phyloP scores from a whole-genome alignment of 2,888 invertebrate genomes.

The Lamellibrachia columna region DNA sequence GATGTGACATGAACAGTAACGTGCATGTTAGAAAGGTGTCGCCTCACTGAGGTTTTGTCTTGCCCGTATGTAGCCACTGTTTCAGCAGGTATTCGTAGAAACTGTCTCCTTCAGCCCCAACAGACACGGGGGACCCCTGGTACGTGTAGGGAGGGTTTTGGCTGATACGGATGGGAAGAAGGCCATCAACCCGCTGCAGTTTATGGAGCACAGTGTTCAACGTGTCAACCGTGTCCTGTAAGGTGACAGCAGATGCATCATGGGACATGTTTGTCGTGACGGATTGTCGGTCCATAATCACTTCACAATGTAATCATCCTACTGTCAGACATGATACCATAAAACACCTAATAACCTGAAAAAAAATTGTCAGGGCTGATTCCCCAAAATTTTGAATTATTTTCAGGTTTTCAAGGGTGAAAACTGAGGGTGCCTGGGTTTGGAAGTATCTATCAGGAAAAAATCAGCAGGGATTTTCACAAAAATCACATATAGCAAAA shows the following conservation, averaged over 20 bases:
- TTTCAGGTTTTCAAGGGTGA: too few relatives aligned
- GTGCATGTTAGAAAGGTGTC: not conserved
- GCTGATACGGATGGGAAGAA: constrained; percentile 97
- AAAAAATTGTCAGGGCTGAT: too few relatives aligned
- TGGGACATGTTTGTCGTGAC: not conserved
- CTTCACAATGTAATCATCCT: too few relatives aligned
- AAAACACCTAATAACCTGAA: too few relatives aligned
- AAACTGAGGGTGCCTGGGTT: too few relatives aligned
- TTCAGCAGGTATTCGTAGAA: constrained; percentile 99
- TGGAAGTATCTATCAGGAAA: too few relatives aligned
- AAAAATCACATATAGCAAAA: too few relatives aligned
- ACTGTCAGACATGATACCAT: too few relatives aligned
- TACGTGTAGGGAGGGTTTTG: constrained; percentile 87
- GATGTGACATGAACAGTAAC: not conserved
- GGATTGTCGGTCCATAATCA: too few relatives aligned
- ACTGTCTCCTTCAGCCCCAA: constrained; percentile 96
- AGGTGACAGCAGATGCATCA: not conserved
- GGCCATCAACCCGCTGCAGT: constrained; percentile 80
- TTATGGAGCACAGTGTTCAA: constrained; percentile 79
- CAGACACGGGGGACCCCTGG: constrained; percentile 83
- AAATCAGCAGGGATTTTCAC: too few relatives aligned
- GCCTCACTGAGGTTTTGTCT: constrained; percentile 68
- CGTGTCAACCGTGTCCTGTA: constrained; percentile 66
- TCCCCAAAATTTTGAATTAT: too few relatives aligned
- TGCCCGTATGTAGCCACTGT: constrained; percentile 98